Conservation (phyloP, 2,888 invertebrate species). For the Reticulitermes lucifugus region DNA sequence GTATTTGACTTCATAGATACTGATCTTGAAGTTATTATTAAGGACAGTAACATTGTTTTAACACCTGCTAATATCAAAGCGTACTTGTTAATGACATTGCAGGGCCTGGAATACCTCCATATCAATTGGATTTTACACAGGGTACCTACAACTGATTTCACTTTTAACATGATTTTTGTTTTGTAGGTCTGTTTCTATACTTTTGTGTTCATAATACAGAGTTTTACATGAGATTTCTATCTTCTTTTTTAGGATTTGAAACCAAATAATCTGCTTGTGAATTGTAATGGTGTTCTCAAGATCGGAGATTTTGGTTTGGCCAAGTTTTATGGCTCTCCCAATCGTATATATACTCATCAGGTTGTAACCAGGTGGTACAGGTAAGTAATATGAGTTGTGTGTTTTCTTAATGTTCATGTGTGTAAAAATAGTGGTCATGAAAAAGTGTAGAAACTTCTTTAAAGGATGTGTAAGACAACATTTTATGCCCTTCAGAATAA, state of each 20-base stretch:
- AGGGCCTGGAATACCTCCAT: conserved; percentile 95
- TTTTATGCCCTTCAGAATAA: no score
- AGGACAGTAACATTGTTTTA: conserved; percentile 88
- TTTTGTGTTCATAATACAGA: neutral
- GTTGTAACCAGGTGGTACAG: conserved; percentile 96
- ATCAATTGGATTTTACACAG: conserved; percentile 96
- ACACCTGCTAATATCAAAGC: conserved; percentile 95
- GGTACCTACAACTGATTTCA: conserved; percentile 59
- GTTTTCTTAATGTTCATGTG: no score
- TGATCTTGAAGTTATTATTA: conserved; percentile 94
- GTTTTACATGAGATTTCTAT: neutral
- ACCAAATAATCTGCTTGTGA: conserved; percentile 97
- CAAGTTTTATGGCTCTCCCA: conserved; percentile 97
- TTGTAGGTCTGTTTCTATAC: neutral
- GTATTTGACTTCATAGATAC: conserved; percentile 99
- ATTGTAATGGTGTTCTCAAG: conserved; percentile 91
- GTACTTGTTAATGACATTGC: conserved; percentile 94
- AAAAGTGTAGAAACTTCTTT: no score
- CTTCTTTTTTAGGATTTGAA: conserved; percentile 80
- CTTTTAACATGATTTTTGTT: neutral
- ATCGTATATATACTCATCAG: conserved; percentile 96
- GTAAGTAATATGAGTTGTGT: conserved; percentile 60
- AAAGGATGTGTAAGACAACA: no score
- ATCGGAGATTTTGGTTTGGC: conserved; percentile 99
- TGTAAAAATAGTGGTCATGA: no score